Base-by-base conservation (phyloP, 2,797 vertebrate genomes). In the Neostethus bicornis region DNA sequence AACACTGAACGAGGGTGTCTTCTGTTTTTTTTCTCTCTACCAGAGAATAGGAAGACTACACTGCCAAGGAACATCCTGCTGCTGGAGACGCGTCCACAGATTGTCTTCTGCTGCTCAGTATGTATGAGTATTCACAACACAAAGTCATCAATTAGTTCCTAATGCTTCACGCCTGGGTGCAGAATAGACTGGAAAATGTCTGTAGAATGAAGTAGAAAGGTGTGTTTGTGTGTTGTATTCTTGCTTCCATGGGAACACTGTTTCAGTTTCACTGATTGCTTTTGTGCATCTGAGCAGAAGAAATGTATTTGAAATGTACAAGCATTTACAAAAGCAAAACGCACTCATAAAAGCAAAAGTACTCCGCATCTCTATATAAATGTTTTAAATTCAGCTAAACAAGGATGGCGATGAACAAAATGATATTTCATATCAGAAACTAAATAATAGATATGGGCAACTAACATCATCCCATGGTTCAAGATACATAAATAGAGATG, bases 141-240 rank as follows among this genome's bases (percentile, higher is more conserved):
- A 82, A 77, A 69, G 56, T 75, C 68, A 59, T 80, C 75, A 87
- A 83, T 85, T 86, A 85, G 77, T 70, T 66, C 19, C 53, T 80
- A 76, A 77, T 71, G 60, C 49, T 68, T 79, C 67, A 73, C 35
- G 46, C 60, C 51, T 4, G 28, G 49, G 47, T 51, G 58, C 51
- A 62, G 47, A 73, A 44, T 55, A 71, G 64, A 71, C 67, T 75
- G 65, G 34, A 72, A 78, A 71, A 69, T 63, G 62, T 63, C 54
- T 29, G 55, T 55, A 43, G 41, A 73, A 73, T 61, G 45, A 70
- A 37, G 37, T 10, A 28, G 32, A 31, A 38, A 21, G 59, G 34
- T 60, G 31, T 42, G 24, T 59, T 32, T 60, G 19, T 54, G n/a
- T 54, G 31, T 54, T 60, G 19, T 54, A n/a, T 54, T 31, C 54